Conservation (phyloP, 2,113 vertebrate genomes). For the Phoxinus phoxinus region DNA sequence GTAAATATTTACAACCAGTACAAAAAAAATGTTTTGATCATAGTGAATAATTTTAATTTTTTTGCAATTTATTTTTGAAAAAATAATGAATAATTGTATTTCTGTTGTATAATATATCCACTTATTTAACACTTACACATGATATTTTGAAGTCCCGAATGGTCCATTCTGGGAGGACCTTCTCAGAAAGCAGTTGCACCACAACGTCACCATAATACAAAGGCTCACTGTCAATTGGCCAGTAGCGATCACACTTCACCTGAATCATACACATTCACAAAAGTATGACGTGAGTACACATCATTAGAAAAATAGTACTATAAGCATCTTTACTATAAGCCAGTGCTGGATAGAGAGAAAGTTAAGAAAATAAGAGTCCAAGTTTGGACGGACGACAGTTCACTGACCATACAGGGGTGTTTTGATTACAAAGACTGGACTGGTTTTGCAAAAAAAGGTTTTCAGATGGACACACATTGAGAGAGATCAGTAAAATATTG, state of each 20-base stretch:
- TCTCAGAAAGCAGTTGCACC: conserved; percentile 93
- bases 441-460: too few relatives aligned
- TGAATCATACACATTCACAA: conserved; percentile 57
- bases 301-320: neutral
- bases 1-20: too few relatives aligned
- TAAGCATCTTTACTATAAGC: conserved; percentile 17
- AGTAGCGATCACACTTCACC: conserved; percentile 98
- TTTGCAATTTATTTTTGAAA: neutral
- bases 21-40: too few relatives aligned
- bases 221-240: conserved; percentile 91
- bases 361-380: too few relatives aligned
- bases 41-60: neutral
- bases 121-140: conserved; percentile 74
- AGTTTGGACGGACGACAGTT: too few relatives aligned
- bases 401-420: too few relatives aligned
- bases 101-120: neutral
- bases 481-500: too few relatives aligned
- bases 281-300: neutral
- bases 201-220: conserved; percentile 95
- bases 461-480: too few relatives aligned
- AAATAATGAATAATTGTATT: neutral
- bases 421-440: too few relatives aligned
- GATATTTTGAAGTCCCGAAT: conserved; percentile 95
- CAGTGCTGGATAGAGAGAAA: too few relatives aligned
- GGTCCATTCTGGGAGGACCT: conserved; percentile 94